Evolutionary conservation across 2,888 invertebrate species (phyloP).

Genomic region (Neocrepidodera transversa): DNA sequence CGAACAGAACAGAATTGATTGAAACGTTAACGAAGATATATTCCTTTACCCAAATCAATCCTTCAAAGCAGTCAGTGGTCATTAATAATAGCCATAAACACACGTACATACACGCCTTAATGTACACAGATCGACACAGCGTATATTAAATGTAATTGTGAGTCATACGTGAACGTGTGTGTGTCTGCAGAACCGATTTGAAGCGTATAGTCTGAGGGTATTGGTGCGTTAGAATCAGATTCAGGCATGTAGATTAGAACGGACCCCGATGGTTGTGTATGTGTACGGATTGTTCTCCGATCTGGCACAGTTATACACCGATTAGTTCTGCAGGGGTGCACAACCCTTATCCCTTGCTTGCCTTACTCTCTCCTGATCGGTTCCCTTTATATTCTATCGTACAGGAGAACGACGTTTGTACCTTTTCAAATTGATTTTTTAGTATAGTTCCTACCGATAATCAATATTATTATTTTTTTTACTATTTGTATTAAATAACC

Average conservation of each 20-base stretch:
- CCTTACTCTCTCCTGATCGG: constrained; percentile 30
- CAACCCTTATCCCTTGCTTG: constrained; percentile 38
- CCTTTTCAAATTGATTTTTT: constrained; percentile 11
- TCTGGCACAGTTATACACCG: constrained; percentile 54
- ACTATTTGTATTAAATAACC: no score
- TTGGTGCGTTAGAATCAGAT: constrained; percentile 44
- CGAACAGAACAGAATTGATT: no score
- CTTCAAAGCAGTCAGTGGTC: constrained; percentile 18
- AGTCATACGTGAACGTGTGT: constrained; percentile 37
- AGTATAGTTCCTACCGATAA: no score
- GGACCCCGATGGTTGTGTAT: constrained; percentile 42
- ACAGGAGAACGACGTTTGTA: not conserved
- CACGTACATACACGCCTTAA: constrained; percentile 5
- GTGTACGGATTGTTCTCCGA: constrained; percentile 48
- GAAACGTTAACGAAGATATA: no score
- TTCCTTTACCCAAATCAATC: not conserved
- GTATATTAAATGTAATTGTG: constrained; percentile 35
- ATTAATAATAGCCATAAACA: constrained; percentile 38
- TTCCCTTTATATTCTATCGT: constrained; percentile 18
- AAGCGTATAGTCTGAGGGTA: constrained; percentile 38
- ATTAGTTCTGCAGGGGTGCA: constrained; percentile 56
- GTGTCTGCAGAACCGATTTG: constrained; percentile 26
- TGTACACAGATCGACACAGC: constrained; percentile 11
- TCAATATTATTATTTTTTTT: no score
- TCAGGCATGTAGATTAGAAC: constrained; percentile 53